Conservation (phyloP, 1,140 invertebrate genomes). For the Atopsyche davidsoni region DNA sequence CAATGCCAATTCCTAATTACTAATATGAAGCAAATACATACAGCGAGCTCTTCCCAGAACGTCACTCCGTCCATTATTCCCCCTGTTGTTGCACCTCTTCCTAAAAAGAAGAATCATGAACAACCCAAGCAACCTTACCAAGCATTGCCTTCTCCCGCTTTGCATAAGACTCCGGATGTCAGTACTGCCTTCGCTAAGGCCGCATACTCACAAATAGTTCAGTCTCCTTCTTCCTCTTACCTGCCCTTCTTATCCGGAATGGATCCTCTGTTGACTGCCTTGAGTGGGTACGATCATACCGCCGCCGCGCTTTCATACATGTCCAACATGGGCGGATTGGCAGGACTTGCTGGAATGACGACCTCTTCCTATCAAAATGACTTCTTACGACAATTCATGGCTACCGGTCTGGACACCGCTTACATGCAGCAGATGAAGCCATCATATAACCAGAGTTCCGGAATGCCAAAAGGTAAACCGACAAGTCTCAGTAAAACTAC, state of each 20-base stretch:
- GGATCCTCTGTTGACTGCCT: constrained; percentile 24
- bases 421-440: constrained; percentile 21
- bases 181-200: no score
- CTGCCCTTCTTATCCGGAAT: constrained; percentile 9
- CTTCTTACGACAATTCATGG: constrained; percentile 22
- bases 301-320: constrained; percentile 21
- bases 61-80: constrained; percentile 7
- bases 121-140: constrained; percentile 16
- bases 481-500: neutral
- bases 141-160: constrained; percentile 5
- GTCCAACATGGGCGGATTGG: constrained; percentile 22
- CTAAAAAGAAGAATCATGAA: constrained; percentile 2
- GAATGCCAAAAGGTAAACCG: constrained; percentile 12
- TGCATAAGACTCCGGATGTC: constrained; percentile 10
- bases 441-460: constrained; percentile 9
- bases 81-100: neutral
- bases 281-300: constrained; percentile 9
- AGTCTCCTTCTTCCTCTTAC: constrained; percentile 20
- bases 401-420: constrained; percentile 12
- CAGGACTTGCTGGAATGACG: constrained; percentile 7
- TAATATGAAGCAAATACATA: constrained; percentile 34
- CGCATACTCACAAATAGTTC: constrained; percentile 10
- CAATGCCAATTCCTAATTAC: constrained; percentile 38
- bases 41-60: neutral
- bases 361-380: constrained; percentile 16